These are phyloP conservation scores for Podarcis lilfordi DNA, from an alignment of 2,797 vertebrate species.

Conservation along the genomic window DNA sequence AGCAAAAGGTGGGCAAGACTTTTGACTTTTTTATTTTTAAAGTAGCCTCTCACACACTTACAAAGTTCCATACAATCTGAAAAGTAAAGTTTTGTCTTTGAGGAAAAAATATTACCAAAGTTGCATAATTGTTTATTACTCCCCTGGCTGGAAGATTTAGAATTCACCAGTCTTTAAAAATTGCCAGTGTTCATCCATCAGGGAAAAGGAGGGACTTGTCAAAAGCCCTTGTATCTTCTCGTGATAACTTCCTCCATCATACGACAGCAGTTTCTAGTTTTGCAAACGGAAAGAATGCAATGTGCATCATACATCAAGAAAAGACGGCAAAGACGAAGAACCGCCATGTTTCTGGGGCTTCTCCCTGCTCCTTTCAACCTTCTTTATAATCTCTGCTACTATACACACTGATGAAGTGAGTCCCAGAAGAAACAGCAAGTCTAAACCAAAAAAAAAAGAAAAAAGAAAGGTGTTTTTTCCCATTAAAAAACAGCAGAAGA, in stretches of 20 bases:
- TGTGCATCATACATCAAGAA: constrained; percentile 95
- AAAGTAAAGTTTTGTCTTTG: constrained; percentile 75
- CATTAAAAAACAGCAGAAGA: neutral
- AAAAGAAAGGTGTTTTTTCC: neutral
- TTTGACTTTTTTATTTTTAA: constrained; percentile 62
- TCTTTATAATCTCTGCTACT: constrained; percentile 93
- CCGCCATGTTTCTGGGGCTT: constrained; percentile 75
- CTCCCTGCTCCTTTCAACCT: constrained; percentile 85
- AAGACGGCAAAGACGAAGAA: constrained; percentile 75
- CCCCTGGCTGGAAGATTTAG: constrained; percentile 73
- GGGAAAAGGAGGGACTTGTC: constrained; percentile 67
- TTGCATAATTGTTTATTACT: constrained; percentile 81
- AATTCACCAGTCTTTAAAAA: constrained; percentile 76
- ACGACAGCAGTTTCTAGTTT: constrained; percentile 73
- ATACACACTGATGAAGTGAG: constrained; percentile 95
- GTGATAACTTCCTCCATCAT: constrained; percentile 69
- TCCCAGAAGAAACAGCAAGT: constrained; percentile 91
- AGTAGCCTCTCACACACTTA: constrained; percentile 60
- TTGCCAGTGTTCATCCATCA: constrained; percentile 69
- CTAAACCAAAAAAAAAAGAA: constrained; percentile 72
- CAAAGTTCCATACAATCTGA: constrained; percentile 69
- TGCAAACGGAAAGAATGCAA: constrained; percentile 80
- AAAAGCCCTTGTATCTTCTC: constrained; percentile 72
- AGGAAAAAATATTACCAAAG: constrained; percentile 77
- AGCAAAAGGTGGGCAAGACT: constrained; percentile 75